Base-by-base conservation (phyloP, 2,113 vertebrate genomes). In the Xenopus borealis region DNA sequence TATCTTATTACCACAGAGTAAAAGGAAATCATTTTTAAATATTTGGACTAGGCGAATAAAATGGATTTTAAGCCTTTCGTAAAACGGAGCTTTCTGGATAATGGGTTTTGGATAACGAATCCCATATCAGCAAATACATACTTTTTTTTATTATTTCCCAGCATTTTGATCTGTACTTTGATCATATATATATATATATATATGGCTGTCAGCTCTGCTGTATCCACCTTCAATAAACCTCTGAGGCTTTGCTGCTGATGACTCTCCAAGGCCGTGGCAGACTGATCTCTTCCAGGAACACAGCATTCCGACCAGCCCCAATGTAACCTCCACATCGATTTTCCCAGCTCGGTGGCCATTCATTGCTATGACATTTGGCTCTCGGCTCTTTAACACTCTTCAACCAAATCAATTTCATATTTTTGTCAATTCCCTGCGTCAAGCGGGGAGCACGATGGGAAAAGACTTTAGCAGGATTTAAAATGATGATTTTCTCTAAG, bases 371-470 rank as follows among this genome's bases (percentile, higher is more conserved):
- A 97, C 96, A 95, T 95, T 94, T 94, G 93, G 92, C 93, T 96
- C 93, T 97, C 91, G 88, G 92, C 94, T 96, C 93, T 94, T 97
- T 95, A 98, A 95, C 95, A 95, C 94, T 94, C 91, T 94, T 98
- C 96, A 96, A 95, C 94, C 94, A 96, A 96, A 98, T 98, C 96
- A 98, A 96, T 97, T 96, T 96, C 94, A 95, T 96, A 95, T 96
- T 96, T 96, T 95, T 93, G 93, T 94, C 94, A 93, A 95, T 93
- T 93, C 88, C 90, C 90, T 86, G 86, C 88, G 85, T 89, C 88
- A 93, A 91, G 89, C 87, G 85, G 91, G 85, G 91, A 92, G 89
- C 87, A 86, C 86, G 93, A 93, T 92, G 88, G 89, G 87, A 94
- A 93, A 85, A 92, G 91, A 93, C 85, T 93, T 68, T 91, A 86